Base-by-base conservation (phyloP, 2,888 invertebrate species). In the Tachina lurida region DNA sequence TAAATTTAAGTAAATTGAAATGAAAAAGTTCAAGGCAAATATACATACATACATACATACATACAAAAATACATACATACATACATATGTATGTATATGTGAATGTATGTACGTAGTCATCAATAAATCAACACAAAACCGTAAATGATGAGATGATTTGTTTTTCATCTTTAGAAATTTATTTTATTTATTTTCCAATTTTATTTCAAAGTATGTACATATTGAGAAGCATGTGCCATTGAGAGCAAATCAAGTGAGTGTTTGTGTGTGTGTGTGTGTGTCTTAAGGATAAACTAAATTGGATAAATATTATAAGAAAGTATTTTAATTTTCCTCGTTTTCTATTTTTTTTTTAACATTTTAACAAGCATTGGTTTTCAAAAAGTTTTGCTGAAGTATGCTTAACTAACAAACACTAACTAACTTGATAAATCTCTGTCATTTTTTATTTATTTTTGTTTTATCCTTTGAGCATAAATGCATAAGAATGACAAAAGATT, bases 341-440 rank as follows among this genome's bases (percentile, higher is more conserved):
- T 41, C 17, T 39, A 7, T 17, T 13, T 56, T 45, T 70, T 22
- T 41, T 60, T 31, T 31, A 13, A 12, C 62, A 31, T 73, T 52
- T 52, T 67, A 47, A 49, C 56, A 12, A 58, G 17, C 12, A 71
- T 58, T 54, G 52, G 58, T 45, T 60, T 22, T 52, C 13, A 17
- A 45, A 58, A 56, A 76, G 62, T 82, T 70, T 43, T 71, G 45
- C 52, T 80, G 56, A 49, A 74, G 54, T 56, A 47, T 76, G 58
- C 76, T 80, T 63, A n/a, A 62, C n/a, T 22, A 62, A 75, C 74
- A 65, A 70, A 78, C 63, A 75, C 63, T 52, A 76, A 82, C 70
- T 75, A 22, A 74, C 62, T 84, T 77, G 73, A 82, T 85, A 82
- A 79, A 85, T 82, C 71, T 78, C 68, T 45, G 63, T 58, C 43